These are phyloP conservation scores for Caenorhabditis afra DNA, from an alignment of 2,888 invertebrate species.

Conservation along the genomic window DNA sequence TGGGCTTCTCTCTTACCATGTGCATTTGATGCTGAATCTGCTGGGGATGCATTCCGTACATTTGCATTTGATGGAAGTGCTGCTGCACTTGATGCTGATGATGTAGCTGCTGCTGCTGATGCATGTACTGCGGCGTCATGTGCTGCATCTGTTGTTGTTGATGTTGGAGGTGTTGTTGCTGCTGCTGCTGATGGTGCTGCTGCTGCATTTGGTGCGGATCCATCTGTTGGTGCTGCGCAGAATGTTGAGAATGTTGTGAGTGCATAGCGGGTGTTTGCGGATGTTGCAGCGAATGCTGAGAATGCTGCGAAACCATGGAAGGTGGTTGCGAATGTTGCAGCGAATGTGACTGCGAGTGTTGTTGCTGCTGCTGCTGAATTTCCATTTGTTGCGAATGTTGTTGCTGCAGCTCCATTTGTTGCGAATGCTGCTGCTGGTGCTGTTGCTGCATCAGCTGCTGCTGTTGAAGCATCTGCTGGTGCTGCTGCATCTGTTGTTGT, in stretches of 20 bases:
- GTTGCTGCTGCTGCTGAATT: conserved; percentile 16
- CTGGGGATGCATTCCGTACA: conserved; percentile 38
- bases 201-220: conserved; percentile 21
- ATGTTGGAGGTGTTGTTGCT: conserved; percentile 7
- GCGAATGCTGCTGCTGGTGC: background rate
- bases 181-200: conserved; percentile 25
- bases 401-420: conserved; percentile 18
- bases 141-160: conserved; percentile 15
- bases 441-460: conserved; percentile 3
- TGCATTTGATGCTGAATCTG: conserved; percentile 30
- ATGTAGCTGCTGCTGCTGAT: conserved; percentile 9
- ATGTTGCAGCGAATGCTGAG: background rate
- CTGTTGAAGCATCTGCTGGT: conserved; percentile 8
- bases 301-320: too few species aligned
- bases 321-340: too few species aligned
- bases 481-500: conserved; percentile 18
- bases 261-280: conserved; percentile 4
- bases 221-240: conserved; percentile 9
- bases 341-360: too few species aligned
- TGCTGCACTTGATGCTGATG: background rate
- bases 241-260: conserved; percentile 10
- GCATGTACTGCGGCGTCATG: conserved; percentile 24
- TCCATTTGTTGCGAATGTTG: conserved; percentile 16
- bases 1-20: conserved; percentile 16
- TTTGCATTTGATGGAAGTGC: conserved; percentile 20